These are phyloP conservation scores for Ferrisia virgata DNA, from an alignment of 2,888 invertebrate genomes.

Conservation along the genomic window DNA sequence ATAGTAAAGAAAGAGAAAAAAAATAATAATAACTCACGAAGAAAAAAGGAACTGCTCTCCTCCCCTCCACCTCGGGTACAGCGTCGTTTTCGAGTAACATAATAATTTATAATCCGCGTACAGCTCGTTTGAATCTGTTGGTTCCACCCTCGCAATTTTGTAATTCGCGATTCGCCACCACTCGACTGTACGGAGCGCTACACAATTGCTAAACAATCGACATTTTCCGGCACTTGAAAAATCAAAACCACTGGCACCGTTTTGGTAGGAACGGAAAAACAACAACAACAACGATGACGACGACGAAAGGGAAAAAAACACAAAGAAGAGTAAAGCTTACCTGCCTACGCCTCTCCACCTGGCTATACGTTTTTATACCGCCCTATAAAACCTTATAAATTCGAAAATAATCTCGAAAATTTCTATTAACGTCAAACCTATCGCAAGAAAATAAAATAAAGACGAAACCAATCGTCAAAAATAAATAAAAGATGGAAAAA, in stretches of 20 bases:
- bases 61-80: too few relatives aligned
- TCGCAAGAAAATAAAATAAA: not conserved
- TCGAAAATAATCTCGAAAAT: not conserved
- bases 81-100: not conserved
- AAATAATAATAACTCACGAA: too few relatives aligned
- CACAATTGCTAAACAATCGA: not conserved
- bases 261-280: too few relatives aligned
- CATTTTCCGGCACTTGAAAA: constrained; percentile 2
- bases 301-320: not conserved
- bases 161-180: not conserved
- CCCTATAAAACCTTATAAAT: not conserved
- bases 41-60: too few relatives aligned
- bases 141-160: not conserved
- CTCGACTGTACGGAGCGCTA: not conserved
- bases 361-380: too few relatives aligned
- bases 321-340: not conserved
- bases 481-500: not conserved
- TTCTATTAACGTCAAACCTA: not conserved
- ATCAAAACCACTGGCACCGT: not conserved
- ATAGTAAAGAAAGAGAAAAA: too few relatives aligned
- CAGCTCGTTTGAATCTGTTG: not conserved
- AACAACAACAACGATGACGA: too few relatives aligned
- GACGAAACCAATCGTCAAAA: constrained; percentile 2
- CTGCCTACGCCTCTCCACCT: not conserved
- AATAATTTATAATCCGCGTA: not conserved